Evolutionary conservation across 2,113 vertebrate species (phyloP), one percentile per base, ranked within the genome.

Genomic region (Oostethus manadensis): DNA sequence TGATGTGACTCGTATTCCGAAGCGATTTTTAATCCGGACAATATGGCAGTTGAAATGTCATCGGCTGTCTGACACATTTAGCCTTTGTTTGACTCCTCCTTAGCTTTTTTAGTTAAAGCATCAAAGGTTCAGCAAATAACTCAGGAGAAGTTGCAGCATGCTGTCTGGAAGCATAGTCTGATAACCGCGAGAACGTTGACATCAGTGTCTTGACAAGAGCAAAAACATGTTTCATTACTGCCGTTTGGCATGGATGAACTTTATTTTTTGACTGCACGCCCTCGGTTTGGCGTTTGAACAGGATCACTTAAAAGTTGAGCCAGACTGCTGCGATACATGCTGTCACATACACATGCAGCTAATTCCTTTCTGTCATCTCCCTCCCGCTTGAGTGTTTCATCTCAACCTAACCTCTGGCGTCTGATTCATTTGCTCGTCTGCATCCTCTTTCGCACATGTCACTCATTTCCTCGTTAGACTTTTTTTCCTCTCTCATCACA

Each of bases 91-190:
- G n/a, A 13, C 42, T 63, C 18, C 1, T 51, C 53, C 14, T 1
- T 49, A 62, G 63, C 60, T 20, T 26, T 64, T 57, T 68, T 47
- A 73, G 56, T 62, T 68, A 56, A 56, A 10, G 18, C 55, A 63
- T 75, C 62, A 69, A 71, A 29, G 54, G n/a, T 56, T 61, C 29
- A 33, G 5, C 80, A 48, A 84, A 84, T 87, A 85, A 85, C 71
- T 80, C 59, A 84, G 72, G 58, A 79, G 73, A 69, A 63, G 71
- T 9, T 43, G 56, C 49, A 11, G 51, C 56, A 38, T 18, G 17
- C 58, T 10, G 56, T n/a, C 62, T 70, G 22, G 51, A 60, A 62
- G 66, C 13, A 44, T 29, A 49, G 76, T 68, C 17, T 79, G 62
- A 86, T 73, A 71, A 45, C 22, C 40, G 20, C 26, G 16, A 61